A percentile compares a stretch with the other conserved stretches of the same genome.
These are phyloP conservation scores for Gadus chalcogrammus DNA, from an alignment of 2,113 vertebrate species.

Conservation along the genomic window DNA sequence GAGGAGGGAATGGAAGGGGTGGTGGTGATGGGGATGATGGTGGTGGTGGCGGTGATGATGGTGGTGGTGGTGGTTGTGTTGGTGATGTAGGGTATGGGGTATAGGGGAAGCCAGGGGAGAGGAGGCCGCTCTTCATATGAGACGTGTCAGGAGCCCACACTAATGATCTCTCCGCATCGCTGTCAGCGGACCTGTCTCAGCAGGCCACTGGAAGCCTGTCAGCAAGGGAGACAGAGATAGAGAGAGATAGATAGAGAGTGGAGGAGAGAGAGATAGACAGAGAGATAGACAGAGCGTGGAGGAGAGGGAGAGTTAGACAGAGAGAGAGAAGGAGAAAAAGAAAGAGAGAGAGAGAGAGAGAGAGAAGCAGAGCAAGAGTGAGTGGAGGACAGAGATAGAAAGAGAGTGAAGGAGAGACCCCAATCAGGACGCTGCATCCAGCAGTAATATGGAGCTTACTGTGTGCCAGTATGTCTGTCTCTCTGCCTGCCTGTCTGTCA, in stretches of 20 bases:
- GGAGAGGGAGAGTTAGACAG: too few relatives aligned
- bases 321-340: too few relatives aligned
- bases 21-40: neutral
- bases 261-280: too few relatives aligned
- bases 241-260: too few relatives aligned
- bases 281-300: slow-evolving; percentile 7
- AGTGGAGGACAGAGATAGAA: slow-evolving; percentile 26
- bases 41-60: too few relatives aligned
- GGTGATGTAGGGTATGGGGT: slow-evolving; percentile 2
- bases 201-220: slow-evolving; percentile 20
- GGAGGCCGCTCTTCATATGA: slow-evolving; percentile 16
- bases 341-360: neutral
- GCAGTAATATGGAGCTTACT: slow-evolving; percentile 17
- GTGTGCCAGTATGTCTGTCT: too few relatives aligned
- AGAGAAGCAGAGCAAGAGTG: too few relatives aligned
- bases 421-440: slow-evolving; percentile 27
- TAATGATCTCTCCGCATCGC: slow-evolving; percentile 60
- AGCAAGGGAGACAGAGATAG: neutral
- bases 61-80: too few relatives aligned
- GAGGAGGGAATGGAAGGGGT: slow-evolving; percentile 19
- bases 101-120: neutral
- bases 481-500: neutral
- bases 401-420: slow-evolving; percentile 40
- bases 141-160: slow-evolving; percentile 42
- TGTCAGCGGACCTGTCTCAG: slow-evolving; percentile 52